Evolutionary conservation across 2,113 vertebrate genomes (phyloP).

Genomic region (Bubalus kerabau): DNA sequence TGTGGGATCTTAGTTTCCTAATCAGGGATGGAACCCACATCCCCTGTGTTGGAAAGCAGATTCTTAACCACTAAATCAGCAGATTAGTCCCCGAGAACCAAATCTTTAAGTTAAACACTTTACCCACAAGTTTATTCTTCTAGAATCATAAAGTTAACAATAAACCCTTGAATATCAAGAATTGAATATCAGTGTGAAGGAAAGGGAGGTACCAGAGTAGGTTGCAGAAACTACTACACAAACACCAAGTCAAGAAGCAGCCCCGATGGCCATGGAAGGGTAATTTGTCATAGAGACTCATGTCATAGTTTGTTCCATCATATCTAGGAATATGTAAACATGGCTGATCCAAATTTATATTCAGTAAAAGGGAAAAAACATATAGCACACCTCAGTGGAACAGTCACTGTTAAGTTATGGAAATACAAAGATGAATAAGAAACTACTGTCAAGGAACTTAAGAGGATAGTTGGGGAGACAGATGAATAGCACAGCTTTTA

Average conservation of each 20-base stretch:
- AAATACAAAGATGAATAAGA: neutral
- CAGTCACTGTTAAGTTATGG: neutral
- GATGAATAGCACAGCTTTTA: neutral
- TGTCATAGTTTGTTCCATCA: neutral
- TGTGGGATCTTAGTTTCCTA: neutral
- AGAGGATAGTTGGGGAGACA: neutral
- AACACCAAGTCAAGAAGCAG: neutral
- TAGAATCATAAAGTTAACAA: slow-evolving; percentile 7
- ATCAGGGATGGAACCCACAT: neutral
- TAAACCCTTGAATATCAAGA: slow-evolving; percentile 40
- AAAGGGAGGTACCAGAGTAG: neutral
- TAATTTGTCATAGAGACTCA: neutral
- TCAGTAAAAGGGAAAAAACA: neutral
- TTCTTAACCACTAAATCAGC: neutral
- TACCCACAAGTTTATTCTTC: slow-evolving; percentile 24
- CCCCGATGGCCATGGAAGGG: neutral
- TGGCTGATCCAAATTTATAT: slow-evolving; percentile 24
- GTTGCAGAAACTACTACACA: neutral
- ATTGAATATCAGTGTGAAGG: neutral
- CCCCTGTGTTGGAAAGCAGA: neutral
- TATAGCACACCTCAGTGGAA: neutral
- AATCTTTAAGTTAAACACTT: slow-evolving; percentile 49
- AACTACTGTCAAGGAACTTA: neutral
- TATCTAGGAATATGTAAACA: neutral
- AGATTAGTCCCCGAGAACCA: neutral